Base-by-base conservation (phyloP, 2,888 invertebrate genomes). In the Zonitis immaculata region DNA sequence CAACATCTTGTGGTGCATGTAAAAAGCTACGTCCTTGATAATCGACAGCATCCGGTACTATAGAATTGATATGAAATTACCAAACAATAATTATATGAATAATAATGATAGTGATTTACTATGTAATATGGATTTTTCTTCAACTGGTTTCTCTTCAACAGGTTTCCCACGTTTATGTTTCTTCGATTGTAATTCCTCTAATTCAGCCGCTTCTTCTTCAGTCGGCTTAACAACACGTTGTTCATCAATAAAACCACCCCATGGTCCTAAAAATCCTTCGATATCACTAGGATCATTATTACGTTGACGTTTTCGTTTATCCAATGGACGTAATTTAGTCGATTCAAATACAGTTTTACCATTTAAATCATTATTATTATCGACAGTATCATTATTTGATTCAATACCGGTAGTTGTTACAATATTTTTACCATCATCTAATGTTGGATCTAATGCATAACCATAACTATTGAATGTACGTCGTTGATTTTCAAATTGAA, bases 1-100 rank as follows among this genome's bases (percentile, higher is more conserved):
- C 94, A 57, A 94, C 87, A 78, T 95, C 95, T 70, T 91, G 91
- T 6, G 99, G 98, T 2, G 92, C 85, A 70, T 92, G 91, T 42
- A 98, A 78, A 78, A 95, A 99, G 8, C 95, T 94, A 16, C 99
- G 80, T 7, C 98, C 98, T 77, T 97, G 97, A 77, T 99, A 99
- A 77, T 99, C 99, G 48, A 90, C 84, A 8, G 88, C 83, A 73
- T 95, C 92, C 77, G 93, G 92, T 72, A 97, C 94, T 94, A 2
- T 79, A 75, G 56, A 47, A 20, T n/a, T n/a, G n/a, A n/a, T n/a
- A n/a, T n/a, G n/a, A n/a, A n/a, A n/a, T n/a, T n/a, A n/a, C n/a
- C n/a, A n/a, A n/a, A n/a, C 14, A 11, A 12, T 42, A n/a, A 28
- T 14, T 11, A 39, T 12, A 30, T 18, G 18, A 43, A 18, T 42